phyloP scores from a whole-genome alignment of 2,113 vertebrate species.

The Lamprotornis superbus region DNA sequence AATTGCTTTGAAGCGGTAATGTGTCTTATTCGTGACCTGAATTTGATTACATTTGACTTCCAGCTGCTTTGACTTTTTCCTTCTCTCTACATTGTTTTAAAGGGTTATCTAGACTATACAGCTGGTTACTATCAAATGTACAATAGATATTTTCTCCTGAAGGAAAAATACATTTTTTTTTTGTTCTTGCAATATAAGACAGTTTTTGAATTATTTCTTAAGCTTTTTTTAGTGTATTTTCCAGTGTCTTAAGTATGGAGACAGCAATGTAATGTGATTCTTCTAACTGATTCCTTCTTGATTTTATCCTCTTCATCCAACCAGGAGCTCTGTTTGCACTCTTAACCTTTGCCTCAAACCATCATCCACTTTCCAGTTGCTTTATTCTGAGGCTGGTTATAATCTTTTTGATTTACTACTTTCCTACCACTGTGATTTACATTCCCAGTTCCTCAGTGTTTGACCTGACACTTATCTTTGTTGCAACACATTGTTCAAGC shows the following conservation, averaged over 20 bases:
- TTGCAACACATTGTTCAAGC: not conserved
- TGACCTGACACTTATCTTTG: slow-evolving; percentile 5
- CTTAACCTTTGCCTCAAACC: not conserved
- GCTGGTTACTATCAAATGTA: not conserved
- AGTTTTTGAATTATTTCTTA: not conserved
- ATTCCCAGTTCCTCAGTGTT: not conserved
- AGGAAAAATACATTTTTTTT: not conserved
- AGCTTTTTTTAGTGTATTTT: not conserved
- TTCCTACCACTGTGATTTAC: not conserved
- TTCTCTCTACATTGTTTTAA: not conserved
- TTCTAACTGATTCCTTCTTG: not conserved
- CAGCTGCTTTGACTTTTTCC: not conserved
- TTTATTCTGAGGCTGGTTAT: not conserved
- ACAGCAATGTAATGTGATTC: not conserved
- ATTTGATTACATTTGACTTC: not conserved
- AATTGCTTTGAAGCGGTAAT: not conserved
- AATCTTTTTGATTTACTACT: not conserved
- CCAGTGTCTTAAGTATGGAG: not conserved
- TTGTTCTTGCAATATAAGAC: not conserved
- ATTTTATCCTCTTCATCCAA: not conserved
- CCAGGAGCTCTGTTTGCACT: not conserved
- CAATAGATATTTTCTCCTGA: not conserved
- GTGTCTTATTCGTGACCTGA: not conserved
- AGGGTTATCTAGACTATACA: not conserved
- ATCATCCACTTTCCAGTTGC: not conserved